Conservation (phyloP, 2,888 invertebrate species). For the Pasiphila rectangulata region DNA sequence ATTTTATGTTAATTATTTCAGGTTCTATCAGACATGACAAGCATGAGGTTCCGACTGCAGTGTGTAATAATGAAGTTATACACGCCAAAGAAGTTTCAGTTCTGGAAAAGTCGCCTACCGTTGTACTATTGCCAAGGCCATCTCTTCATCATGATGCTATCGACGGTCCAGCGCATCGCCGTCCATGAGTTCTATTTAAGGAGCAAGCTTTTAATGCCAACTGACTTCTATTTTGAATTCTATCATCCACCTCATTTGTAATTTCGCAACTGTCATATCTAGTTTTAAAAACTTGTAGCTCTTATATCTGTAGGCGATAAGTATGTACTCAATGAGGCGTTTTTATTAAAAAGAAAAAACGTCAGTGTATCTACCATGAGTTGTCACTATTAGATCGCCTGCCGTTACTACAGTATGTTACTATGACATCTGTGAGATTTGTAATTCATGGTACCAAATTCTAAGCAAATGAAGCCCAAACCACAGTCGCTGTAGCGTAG, state of each 20-base stretch:
- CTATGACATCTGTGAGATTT: too few species aligned
- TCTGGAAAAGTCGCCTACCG: conserved; percentile 49
- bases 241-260: conserved; percentile 44
- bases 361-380: too few species aligned
- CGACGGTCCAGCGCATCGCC: conserved; percentile 44
- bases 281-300: too few species aligned
- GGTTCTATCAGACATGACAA: conserved; percentile 45
- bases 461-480: too few species aligned
- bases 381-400: too few species aligned
- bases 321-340: too few species aligned
- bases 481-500: too few species aligned
- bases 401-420: too few species aligned
- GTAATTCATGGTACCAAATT: too few species aligned
- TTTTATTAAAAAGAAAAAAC: too few species aligned
- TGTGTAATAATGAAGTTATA: conserved; percentile 54
- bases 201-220: conserved; percentile 39
- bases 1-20: too few species aligned
- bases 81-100: conserved; percentile 41
- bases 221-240: conserved; percentile 49
- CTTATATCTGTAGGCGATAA: too few species aligned
- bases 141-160: conserved; percentile 39
- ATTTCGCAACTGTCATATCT: background rate
- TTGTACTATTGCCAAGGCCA: conserved; percentile 62
- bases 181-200: conserved; percentile 59
- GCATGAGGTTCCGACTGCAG: conserved; percentile 40